Evolutionary conservation across 2,113 vertebrate genomes (phyloP), one percentile per base, ranked within the genome.

Genomic region (Toxotes jaculatrix): DNA sequence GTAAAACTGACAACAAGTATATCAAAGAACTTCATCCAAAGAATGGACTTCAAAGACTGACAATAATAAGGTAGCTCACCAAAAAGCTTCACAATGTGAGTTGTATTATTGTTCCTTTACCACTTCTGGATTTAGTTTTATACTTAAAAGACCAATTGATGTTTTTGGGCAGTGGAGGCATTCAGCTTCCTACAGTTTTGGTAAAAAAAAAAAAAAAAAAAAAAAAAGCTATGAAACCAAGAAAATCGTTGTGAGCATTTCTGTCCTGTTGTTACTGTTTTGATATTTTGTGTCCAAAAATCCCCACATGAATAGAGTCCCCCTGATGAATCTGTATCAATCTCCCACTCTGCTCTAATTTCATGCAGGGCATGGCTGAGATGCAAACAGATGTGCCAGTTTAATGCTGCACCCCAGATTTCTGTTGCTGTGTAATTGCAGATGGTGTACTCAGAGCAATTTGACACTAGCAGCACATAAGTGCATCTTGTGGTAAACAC

Each of bases 381-480:
- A 83, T 36, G 55, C 23, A 77, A 7, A 72, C 49, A 53, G 31
- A 72, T 2, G 1, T 32, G 47, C 16, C 27, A 49, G 32, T 78
- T 85, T 23, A 56, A 83, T 67, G 27, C 7, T 13, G 14, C 40
- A 45, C 31, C 40, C 10, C 1, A 47, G 62, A 34, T 1, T 16
- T 61, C 62, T 34, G 14, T 47, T 3, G 4, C n/a, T 62, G 40
- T 65, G 36, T 61, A 81, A 81, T 45, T 80, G 68, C 1, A 1
- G 45, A 12, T n/a, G 4, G 43, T 65, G 57, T 47, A 32, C 51
- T 62, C 12, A 21, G 13, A 31, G 53, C 23, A 23, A 47, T 67
- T 42, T 61, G 17, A 59, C 42, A 55, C 81, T 62, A 68, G 32
- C 32, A 40, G 42, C 40, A 77, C 23, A 78, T 74, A 55, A 71